phyloP scores from a whole-genome alignment of 2,113 vertebrate species.

The Daubentonia madagascariensis region DNA sequence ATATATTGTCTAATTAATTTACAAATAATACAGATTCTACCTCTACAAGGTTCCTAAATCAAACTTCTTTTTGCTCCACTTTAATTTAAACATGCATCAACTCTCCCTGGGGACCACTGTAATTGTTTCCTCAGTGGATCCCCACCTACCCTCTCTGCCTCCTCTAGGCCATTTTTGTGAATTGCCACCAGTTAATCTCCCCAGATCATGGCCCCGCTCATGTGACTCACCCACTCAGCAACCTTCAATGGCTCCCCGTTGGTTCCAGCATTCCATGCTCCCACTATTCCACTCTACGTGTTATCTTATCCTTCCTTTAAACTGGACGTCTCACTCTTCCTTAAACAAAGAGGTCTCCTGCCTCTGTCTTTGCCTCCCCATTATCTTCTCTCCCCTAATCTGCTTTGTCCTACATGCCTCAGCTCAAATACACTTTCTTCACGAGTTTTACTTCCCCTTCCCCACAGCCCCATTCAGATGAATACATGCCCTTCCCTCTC shows the following conservation, averaged over 20 bases:
- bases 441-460: background rate
- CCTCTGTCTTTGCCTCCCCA: background rate
- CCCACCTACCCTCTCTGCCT: background rate
- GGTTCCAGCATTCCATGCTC: background rate
- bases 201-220: background rate
- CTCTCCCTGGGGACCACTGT: background rate
- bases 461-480: background rate
- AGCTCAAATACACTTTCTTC: background rate
- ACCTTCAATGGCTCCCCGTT: background rate
- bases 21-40: background rate
- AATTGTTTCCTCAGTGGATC: background rate
- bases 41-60: background rate
- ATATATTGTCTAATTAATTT: background rate
- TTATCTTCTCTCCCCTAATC: background rate
- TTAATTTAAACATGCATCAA: background rate
- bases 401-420: background rate
- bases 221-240: background rate
- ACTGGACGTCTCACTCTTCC: background rate
- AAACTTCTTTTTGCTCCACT: background rate
- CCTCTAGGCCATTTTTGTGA: background rate
- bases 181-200: background rate
- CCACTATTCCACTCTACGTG: background rate
- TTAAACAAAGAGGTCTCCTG: background rate
- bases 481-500: background rate
- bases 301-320: background rate